Conservation (phyloP, 2,888 invertebrate species). For the Chalcosyrphus nemorum region DNA sequence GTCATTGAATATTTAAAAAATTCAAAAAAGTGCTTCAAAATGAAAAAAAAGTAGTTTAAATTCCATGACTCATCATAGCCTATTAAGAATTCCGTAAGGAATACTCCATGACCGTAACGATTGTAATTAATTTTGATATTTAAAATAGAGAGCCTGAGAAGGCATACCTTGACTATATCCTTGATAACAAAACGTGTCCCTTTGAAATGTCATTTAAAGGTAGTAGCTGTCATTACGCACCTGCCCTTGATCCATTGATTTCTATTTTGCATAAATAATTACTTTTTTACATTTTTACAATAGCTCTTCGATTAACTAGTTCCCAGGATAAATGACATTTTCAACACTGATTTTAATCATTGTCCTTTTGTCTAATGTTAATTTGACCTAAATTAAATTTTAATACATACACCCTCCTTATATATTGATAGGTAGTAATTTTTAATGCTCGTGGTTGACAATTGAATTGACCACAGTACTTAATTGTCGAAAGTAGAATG, state of each 20-base stretch:
- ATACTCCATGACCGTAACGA: neutral
- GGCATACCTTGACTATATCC: neutral
- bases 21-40: neutral
- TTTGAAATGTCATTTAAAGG: neutral
- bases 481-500: slow-evolving; percentile 25
- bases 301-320: neutral
- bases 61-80: neutral
- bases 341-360: slow-evolving; percentile 10
- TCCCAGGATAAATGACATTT: slow-evolving; percentile 12
- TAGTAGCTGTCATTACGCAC: neutral
- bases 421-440: neutral
- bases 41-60: too few relatives aligned
- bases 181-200: slow-evolving; percentile 8
- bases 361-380: neutral
- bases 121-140: slow-evolving; percentile 25
- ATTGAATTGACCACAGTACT: slow-evolving; percentile 25
- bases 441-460: slow-evolving; percentile 1
- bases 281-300: neutral
- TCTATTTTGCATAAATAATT: slow-evolving; percentile 5
- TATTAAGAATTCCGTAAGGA: neutral
- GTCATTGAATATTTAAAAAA: neutral
- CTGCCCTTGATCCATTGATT: neutral
- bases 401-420: neutral
- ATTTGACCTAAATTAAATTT: slow-evolving; percentile 24
- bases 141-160: neutral